Conservation (phyloP, 2,113 vertebrate species). For the Hiodon tergisus region DNA sequence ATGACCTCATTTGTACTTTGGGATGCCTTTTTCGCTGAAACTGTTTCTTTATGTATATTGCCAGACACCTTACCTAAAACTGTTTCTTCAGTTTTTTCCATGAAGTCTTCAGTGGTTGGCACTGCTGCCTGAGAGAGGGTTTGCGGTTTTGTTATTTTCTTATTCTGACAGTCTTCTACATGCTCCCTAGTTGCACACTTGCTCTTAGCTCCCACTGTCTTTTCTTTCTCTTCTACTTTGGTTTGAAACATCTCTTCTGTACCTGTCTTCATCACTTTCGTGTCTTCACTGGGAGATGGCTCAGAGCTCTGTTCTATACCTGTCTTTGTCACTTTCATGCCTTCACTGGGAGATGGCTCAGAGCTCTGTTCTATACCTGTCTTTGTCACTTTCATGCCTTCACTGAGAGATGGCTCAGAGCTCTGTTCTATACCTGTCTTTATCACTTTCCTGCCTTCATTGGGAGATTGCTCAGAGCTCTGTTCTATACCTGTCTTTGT, state of each 20-base stretch:
- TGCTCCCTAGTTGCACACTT: background rate
- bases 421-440: background rate
- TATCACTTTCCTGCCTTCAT: background rate
- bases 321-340: background rate
- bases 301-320: background rate
- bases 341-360: too few relatives aligned
- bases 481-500: background rate
- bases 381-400: background rate
- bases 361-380: too few relatives aligned
- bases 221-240: constrained; percentile 12
- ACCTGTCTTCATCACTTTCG: constrained; percentile 16
- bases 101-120: background rate
- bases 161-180: background rate
- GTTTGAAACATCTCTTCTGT: constrained; percentile 3
- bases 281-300: background rate
- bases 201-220: constrained; percentile 20
- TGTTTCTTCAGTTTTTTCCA: background rate
- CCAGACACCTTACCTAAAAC: background rate
- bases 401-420: background rate
- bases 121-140: constrained; percentile 9
- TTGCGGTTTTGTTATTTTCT: constrained; percentile 20
- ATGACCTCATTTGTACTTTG: background rate
- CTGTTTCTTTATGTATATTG: background rate
- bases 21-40: background rate
- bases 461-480: too few relatives aligned